Evolutionary conservation across 92 coral and sea anemone species (phyloP), one percentile per base, ranked within the genome.

Genomic region (Parazoanthus atlanticus): DNA sequence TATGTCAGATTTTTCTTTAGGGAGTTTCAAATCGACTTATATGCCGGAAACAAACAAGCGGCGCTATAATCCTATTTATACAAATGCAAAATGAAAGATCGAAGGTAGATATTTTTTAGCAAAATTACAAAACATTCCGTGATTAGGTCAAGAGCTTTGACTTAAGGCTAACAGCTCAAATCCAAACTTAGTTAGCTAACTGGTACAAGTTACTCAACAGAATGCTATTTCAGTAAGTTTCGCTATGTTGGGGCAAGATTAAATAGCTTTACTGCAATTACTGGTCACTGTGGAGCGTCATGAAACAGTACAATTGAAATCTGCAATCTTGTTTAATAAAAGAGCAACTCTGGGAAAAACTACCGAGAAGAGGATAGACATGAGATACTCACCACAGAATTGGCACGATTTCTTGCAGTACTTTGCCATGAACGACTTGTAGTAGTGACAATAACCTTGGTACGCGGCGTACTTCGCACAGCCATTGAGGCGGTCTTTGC

Each of bases 361-460:
- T 23, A 56, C 28, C n/a, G 5, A 15, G 65, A 56, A 56, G 65
- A 56, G 11, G 23, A 56, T 3, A 56, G 21, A 74, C 9, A 74
- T 34, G 49, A 17, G n/a, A 71, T 19, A 81, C 92, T 29, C 61
- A 90, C 92, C 89, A 52, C 99, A 96, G 74, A 94, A 91, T n/a
- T 92, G 93, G 85, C 99, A 96, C 10, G 99, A 90, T 38, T 74
- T 49, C 58, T 95, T 96, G 76, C 99, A 96, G 81, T 86, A 78
- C 70, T 91, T 89, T 78, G 82, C 86, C 98, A 95, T 95, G 56
- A 91, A 95, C 5, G 74, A 43, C 72, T 86, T 92, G 92, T 94
- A 93, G 66, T 78, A 72, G 2, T 84, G 74, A 75, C 99, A 96
- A 76, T 93, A 92, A 2, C 92, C 98, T 2, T 73, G 58, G 49